phyloP scores from a whole-genome alignment of 2,888 invertebrate species.

The Scaptomyza tumidula region DNA sequence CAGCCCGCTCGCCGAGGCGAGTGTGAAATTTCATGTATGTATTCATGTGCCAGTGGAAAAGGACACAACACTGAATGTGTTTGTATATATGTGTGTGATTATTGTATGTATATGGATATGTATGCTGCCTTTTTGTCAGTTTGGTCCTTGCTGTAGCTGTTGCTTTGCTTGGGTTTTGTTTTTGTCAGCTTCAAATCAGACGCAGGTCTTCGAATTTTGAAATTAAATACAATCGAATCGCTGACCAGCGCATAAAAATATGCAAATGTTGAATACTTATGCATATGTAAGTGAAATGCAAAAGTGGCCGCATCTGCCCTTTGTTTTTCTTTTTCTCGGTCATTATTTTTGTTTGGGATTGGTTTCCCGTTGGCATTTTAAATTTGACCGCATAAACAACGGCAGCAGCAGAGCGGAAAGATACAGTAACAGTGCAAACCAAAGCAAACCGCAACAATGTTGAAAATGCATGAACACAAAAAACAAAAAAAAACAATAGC shows the following conservation, averaged over 20 bases:
- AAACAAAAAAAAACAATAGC: neutral
- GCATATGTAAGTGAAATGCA: neutral
- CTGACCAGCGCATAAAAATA: constrained; percentile 53
- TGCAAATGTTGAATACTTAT: constrained; percentile 26
- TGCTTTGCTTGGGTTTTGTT: constrained; percentile 15
- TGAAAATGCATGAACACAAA: constrained; percentile 38
- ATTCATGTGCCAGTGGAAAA: constrained; percentile 38
- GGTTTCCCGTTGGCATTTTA: constrained; percentile 43
- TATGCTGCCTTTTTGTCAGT: constrained; percentile 58
- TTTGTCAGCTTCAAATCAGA: constrained; percentile 51
- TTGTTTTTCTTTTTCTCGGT: neutral
- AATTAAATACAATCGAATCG: constrained; percentile 33
- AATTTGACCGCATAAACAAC: constrained; percentile 55
- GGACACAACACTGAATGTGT: neutral
- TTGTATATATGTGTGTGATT: constrained; percentile 1
- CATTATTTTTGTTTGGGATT: neutral
- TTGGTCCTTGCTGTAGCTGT: constrained; percentile 48
- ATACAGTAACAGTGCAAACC: constrained; percentile 29
- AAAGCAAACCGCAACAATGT: constrained; percentile 57
- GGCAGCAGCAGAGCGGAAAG: constrained; percentile 7
- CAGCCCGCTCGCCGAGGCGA: constrained; percentile 37
- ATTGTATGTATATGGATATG: constrained; percentile 12
- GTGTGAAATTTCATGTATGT: constrained; percentile 74
- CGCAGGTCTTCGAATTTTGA: constrained; percentile 49
- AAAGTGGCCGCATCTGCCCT: constrained; percentile 31